Conservation (phyloP, 2,797 vertebrate genomes). For the Trachops cirrhosus region DNA sequence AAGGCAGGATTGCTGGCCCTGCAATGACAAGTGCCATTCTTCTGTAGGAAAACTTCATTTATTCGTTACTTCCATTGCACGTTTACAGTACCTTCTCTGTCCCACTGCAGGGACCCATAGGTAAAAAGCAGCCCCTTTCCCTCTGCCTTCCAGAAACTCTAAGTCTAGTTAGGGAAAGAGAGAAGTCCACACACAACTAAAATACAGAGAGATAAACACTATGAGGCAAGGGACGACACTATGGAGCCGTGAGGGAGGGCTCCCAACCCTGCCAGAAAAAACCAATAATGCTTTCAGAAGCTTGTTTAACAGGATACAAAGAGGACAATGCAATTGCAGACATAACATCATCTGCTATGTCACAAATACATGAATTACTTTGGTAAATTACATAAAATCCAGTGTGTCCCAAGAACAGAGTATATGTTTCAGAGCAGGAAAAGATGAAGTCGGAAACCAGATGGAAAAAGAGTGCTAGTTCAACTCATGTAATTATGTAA, state of each 20-base stretch:
- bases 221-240: neutral
- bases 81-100: neutral
- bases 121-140: neutral
- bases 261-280: neutral
- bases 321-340: neutral
- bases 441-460: constrained; percentile 37
- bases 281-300: neutral
- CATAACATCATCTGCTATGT: neutral
- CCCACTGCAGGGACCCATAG: neutral
- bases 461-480: constrained; percentile 12
- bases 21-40: neutral
- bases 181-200: neutral
- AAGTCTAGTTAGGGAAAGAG: neutral
- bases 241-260: neutral
- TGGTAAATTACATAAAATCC: constrained; percentile 50
- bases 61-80: neutral
- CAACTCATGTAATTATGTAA: neutral
- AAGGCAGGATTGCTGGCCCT: neutral
- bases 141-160: neutral
- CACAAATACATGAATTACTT: neutral
- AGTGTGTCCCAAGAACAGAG: neutral
- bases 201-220: neutral
- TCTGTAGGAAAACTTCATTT: neutral
- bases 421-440: constrained; percentile 42
- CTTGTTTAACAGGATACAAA: neutral